Base-by-base conservation (phyloP, 2,797 vertebrate species). In the Anguilla obscura region DNA sequence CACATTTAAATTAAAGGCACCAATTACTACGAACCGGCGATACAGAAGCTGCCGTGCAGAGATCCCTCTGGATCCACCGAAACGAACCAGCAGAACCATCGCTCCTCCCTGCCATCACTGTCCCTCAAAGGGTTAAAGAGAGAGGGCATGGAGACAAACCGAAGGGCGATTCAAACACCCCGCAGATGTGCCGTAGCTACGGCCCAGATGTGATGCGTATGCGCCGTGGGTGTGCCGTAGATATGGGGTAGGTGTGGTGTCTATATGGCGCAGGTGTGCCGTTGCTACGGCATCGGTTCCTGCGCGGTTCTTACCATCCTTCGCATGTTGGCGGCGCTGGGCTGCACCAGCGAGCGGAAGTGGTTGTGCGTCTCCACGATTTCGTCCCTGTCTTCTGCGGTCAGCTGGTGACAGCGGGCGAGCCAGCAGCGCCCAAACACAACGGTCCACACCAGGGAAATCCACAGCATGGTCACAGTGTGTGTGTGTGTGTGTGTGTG, bases 301-400 rank as follows among this genome's bases (percentile, higher is more conserved):
- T 21, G 30, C 50, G n/a, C 16, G 14, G n/a, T 24, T 50, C 95
- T 95, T 93, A 96, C 96, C 95, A 96, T 90, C 21, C 92, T 93
- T 88, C 92, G 2, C 95, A 96, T 96, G 90, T 94, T 93, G 0
- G 94, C 89, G 63, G 95, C 94, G 0, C 12, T 90, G 84, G 95
- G 96, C 0, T 88, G 89, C 3, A 96, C 95, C 87, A 33, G 87
- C n/a, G 94, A 93, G 86, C 96, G 93, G 90, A 93, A 93, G 2
- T 85, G 0, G 92, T 96, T 96, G 16, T 95, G 95, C 8, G 95
- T 91, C 88, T 94, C 89, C 91, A 96, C 93, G 71, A 96, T 92
- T 84, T 89, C 63, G 88, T 92, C 91, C 91, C 93, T 91, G 79
- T 95, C 60, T 45, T 95, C 91, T 48, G 93, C 89, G 0, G 16